These are phyloP conservation scores for Ammodytes dubius DNA, from an alignment of 2,113 vertebrate genomes.

Conservation along the genomic window DNA sequence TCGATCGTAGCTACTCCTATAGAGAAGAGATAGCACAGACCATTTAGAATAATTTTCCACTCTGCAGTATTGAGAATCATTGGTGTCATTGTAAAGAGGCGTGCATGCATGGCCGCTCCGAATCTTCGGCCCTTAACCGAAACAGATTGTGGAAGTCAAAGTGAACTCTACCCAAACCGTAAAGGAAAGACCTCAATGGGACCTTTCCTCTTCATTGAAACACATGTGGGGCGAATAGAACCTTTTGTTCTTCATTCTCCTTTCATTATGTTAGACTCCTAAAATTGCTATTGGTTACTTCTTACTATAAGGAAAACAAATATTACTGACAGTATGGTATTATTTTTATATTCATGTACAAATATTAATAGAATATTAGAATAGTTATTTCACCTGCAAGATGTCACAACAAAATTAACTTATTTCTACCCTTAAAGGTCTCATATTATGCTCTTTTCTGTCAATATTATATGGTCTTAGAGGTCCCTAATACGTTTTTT, in stretches of 20 bases:
- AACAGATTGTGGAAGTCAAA: slow-evolving; percentile 45
- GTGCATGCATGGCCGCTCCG: not conserved
- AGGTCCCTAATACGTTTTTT: too few species aligned
- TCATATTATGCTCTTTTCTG: too few species aligned
- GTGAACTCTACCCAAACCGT: slow-evolving; percentile 42
- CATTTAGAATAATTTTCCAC: slow-evolving; percentile 24
- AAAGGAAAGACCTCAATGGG: slow-evolving; percentile 15
- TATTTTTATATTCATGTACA: slow-evolving; percentile 19
- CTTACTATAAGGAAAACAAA: not conserved
- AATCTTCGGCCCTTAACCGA: slow-evolving; percentile 35
- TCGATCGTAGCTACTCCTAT: slow-evolving; percentile 23
- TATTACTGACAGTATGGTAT: not conserved
- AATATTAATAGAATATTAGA: slow-evolving; percentile 3
- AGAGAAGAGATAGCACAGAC: slow-evolving; percentile 24
- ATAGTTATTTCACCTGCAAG: not conserved
- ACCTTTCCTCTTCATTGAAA: slow-evolving; percentile 9
- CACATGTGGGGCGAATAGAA: not conserved
- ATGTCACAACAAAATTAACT: not conserved
- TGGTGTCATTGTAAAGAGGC: slow-evolving; percentile 14
- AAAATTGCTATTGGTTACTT: slow-evolving; percentile 2
- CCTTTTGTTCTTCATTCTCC: not conserved
- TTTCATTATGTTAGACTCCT: not conserved
- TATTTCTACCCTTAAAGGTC: too few species aligned
- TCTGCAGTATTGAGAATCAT: slow-evolving; percentile 39
- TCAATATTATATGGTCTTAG: too few species aligned